phyloP scores from a whole-genome alignment of 1,140 invertebrate genomes.

The Aethina tumida region DNA sequence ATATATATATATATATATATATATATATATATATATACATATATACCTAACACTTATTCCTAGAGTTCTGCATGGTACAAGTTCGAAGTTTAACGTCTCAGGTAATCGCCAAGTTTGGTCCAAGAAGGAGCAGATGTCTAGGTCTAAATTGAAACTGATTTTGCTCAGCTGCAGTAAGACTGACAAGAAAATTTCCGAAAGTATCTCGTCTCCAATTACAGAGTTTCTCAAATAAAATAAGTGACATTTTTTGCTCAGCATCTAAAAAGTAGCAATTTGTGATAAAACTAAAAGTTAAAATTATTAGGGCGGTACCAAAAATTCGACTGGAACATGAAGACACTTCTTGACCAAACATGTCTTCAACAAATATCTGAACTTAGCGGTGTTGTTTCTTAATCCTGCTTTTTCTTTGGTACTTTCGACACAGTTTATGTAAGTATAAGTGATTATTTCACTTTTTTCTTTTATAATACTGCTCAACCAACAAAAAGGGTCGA shows the following conservation, averaged over 20 bases:
- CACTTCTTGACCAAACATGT: conserved; percentile 44
- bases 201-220: conserved; percentile 43
- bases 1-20: too few relatives aligned
- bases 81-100: conserved; percentile 36
- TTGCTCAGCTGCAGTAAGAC: conserved; percentile 44
- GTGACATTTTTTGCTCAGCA: conserved; percentile 9
- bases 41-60: conserved; percentile 44
- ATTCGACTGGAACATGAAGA: conserved; percentile 44
- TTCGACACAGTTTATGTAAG: conserved; percentile 38
- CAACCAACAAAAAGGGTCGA: conserved; percentile 43
- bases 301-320: too few relatives aligned
- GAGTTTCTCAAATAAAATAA: conserved; percentile 21
- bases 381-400: conserved; percentile 39
- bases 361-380: conserved; percentile 45
- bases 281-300: conserved; percentile 4
- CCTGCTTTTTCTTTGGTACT: conserved; percentile 35
- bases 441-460: conserved; percentile 28
- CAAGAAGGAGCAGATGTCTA: conserved; percentile 43
- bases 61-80: conserved; percentile 45
- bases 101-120: conserved; percentile 47
- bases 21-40: not conserved
- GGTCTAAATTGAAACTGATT: conserved; percentile 43
- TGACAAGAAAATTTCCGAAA: conserved; percentile 48
- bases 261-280: conserved; percentile 16
- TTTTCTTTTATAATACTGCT: conserved; percentile 33